phyloP scores from a whole-genome alignment of 2,113 vertebrate genomes.

The Atlantisia rogersi region DNA sequence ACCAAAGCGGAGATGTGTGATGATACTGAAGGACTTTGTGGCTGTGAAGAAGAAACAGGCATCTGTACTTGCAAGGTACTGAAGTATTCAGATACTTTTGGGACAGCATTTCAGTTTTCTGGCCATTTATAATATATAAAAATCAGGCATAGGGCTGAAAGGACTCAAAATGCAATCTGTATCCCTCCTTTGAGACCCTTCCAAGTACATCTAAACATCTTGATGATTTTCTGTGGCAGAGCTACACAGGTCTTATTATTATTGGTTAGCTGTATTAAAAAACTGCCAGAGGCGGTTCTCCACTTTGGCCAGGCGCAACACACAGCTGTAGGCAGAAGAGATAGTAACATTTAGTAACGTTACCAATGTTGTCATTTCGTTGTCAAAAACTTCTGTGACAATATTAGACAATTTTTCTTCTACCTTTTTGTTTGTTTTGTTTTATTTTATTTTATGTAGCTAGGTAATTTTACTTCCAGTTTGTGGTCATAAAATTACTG shows the following conservation, averaged over 20 bases:
- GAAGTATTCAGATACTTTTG: not conserved
- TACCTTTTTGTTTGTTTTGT: not conserved
- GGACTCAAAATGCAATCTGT: not conserved
- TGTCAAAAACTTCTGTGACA: not conserved
- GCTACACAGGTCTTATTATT: not conserved
- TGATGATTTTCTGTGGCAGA: not conserved
- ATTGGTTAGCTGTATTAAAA: not conserved
- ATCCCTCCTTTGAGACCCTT: not conserved
- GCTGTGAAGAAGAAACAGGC: slow-evolving; percentile 79
- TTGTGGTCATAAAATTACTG: not conserved
- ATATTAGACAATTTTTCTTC: not conserved
- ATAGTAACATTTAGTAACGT: not conserved
- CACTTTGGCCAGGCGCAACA: not conserved
- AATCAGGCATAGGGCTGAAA: not conserved
- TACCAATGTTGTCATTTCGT: not conserved
- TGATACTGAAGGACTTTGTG: slow-evolving; percentile 75
- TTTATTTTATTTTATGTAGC: not conserved
- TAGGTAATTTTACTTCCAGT: not conserved
- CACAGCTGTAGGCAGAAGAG: not conserved
- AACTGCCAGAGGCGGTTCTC: not conserved
- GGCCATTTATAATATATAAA: not conserved
- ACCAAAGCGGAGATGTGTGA: slow-evolving; percentile 80
- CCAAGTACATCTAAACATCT: not conserved
- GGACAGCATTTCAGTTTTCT: not conserved
- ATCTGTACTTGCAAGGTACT: slow-evolving; percentile 91